phyloP scores from a whole-genome alignment of 2,797 vertebrate species.

The Tauraco hartlaubi region DNA sequence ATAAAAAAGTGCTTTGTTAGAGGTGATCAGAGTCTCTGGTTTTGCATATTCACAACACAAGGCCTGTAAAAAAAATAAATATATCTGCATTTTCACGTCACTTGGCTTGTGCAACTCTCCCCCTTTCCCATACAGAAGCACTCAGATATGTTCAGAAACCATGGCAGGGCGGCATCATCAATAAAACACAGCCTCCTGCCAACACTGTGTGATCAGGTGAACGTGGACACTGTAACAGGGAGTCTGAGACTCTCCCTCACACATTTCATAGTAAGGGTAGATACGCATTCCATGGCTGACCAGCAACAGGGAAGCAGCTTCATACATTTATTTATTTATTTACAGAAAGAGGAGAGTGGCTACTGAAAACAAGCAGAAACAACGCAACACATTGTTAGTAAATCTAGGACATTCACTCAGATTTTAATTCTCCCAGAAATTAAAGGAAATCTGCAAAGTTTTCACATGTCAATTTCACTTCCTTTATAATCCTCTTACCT shows the following conservation, averaged over 20 bases:
- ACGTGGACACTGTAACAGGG: rapidly evolving
- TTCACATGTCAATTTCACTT: background rate
- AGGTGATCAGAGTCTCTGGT: background rate
- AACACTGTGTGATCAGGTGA: background rate
- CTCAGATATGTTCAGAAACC: background rate
- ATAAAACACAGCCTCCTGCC: background rate
- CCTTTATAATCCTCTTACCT: background rate
- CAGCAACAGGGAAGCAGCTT: background rate
- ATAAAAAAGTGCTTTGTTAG: background rate
- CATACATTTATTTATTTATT: background rate
- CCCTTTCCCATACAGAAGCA: background rate
- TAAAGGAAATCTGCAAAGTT: background rate
- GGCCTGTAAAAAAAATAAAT: background rate
- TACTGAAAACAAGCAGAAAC: background rate
- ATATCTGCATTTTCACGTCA: background rate
- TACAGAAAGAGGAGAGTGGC: background rate
- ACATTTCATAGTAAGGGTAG: background rate
- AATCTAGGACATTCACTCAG: background rate
- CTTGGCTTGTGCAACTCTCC: background rate
- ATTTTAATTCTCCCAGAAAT: background rate
- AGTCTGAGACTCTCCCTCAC: background rate
- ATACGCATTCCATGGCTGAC: background rate
- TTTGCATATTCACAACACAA: background rate
- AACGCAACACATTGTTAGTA: background rate
- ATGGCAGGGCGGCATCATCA: background rate